Evolutionary conservation across 2,888 invertebrate species (phyloP).

Genomic region (Drosophila anomalata): DNA sequence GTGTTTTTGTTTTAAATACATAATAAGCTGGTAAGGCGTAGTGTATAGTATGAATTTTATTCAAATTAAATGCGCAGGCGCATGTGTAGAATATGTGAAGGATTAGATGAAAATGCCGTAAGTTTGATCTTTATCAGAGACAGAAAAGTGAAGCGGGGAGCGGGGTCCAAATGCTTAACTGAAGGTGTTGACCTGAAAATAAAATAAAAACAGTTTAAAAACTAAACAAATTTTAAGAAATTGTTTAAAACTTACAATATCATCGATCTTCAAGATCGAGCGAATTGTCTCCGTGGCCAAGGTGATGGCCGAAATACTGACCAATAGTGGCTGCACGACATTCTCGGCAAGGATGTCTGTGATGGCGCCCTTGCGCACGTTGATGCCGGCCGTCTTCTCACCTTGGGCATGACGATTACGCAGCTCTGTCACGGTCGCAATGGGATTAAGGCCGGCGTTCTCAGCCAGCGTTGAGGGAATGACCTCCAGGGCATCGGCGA

Average conservation of each 20-base stretch:
- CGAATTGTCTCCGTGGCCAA: conserved; percentile 98
- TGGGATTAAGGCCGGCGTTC: conserved; percentile 94
- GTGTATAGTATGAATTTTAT: conserved; percentile 69
- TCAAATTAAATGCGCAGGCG: conserved; percentile 52
- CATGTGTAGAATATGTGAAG: conserved; percentile 42
- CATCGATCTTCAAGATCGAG: conserved; percentile 99
- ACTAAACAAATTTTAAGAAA: background rate
- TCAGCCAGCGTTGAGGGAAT: conserved; percentile 96
- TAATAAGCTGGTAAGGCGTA: conserved; percentile 51
- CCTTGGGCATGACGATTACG: conserved; percentile 96
- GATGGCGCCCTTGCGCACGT: conserved; percentile 97
- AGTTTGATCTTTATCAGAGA: conserved; percentile 46
- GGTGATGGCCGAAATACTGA: conserved; percentile 95
- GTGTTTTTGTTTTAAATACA: conserved; percentile 59
- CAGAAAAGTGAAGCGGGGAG: conserved; percentile 10
- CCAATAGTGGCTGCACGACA: conserved; percentile 98
- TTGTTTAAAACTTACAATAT: conserved; percentile 89
- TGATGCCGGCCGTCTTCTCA: conserved; percentile 95
- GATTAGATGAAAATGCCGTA: conserved; percentile 62
- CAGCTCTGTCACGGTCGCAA: conserved; percentile 97
- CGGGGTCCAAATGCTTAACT: conserved; percentile 56
- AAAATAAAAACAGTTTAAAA: background rate
- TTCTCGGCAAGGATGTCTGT: conserved; percentile 98
- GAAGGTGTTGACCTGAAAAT: conserved; percentile 78
- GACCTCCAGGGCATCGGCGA: conserved; percentile 97